Evolutionary conservation across 2,888 invertebrate species (phyloP), one percentile per base, ranked within the genome.

Genomic region (Diplolepis rosae): DNA sequence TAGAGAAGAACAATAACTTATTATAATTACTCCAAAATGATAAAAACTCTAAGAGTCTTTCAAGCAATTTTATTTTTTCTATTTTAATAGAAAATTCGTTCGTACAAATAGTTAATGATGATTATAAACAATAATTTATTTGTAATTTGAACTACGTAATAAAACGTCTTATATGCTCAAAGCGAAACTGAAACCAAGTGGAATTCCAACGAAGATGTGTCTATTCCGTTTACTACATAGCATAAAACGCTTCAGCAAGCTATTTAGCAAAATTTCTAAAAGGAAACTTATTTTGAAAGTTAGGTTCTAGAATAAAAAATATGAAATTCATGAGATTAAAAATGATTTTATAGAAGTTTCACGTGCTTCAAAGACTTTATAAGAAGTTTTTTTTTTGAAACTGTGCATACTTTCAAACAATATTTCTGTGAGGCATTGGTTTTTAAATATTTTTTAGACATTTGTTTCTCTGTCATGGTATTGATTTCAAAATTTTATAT

Each of bases 221-320:
- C 51, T 51, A n/a, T 52, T 30, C 28, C 30, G 22, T 52, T 13
- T 15, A 52, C 30, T 52, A 30, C 15, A 28, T 52, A 27, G 30
- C 15, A 28, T n/a, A 52, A 52, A 52, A n/a, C 52, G 52, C 28
- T 30, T 52, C 9, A n/a, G 3, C 28, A 28, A 30, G 28, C 27
- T 50, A 50, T 27, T 52, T 52, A 28, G 15, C 30, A 15, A 15
- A 52, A 15, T 52, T 30, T 52, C 28, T 52, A 52, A 52, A n/a
- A 52, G 30, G 28, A 52, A 52, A 52, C 28, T 30, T 52, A 30
- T 52, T 52, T 52, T 52, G 28, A 52, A 52, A 52, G 6, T 52
- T 52, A 32, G 11, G 27, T 24, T 24, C 27, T 50, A 50, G 24
- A 50, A 24, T 50, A 3, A 13, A 27, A 1, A 50, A 50, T 50